Evolutionary conservation across 1,140 invertebrate genomes (phyloP).

Genomic region (Cherax quadricarinatus): DNA sequence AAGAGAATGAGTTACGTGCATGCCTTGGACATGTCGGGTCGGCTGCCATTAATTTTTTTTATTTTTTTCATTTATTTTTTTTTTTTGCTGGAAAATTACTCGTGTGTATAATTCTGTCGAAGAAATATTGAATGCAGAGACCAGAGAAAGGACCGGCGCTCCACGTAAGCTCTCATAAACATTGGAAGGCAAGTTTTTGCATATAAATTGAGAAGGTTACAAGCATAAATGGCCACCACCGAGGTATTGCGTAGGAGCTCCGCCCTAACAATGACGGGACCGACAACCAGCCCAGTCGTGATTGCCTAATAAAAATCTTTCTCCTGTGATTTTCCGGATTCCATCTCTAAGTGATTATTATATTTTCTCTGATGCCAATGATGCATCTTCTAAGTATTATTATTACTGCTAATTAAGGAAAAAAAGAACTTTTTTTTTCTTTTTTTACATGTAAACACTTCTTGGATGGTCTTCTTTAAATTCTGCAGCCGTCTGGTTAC

Average conservation of each 20-base stretch:
- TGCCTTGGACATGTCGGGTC: background rate
- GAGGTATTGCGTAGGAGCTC: background rate
- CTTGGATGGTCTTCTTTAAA: too few species aligned
- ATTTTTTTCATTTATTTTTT: background rate
- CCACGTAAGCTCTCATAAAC: background rate
- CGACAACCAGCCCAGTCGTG: background rate
- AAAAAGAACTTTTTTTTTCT: too few species aligned
- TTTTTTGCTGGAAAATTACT: background rate
- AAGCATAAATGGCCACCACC: background rate
- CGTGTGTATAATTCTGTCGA: background rate
- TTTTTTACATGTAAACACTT: too few species aligned
- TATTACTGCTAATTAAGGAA: background rate
- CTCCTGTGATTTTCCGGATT: background rate
- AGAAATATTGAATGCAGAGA: background rate
- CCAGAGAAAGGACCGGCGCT: background rate
- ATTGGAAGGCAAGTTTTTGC: background rate
- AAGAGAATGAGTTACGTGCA: conserved; percentile 30
- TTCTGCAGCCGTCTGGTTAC: too few species aligned
- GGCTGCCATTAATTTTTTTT: conserved; percentile 14
- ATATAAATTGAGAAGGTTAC: background rate
- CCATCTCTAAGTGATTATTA: background rate
- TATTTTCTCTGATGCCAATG: background rate
- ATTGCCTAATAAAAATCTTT: conserved; percentile 7
- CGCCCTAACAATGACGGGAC: background rate
- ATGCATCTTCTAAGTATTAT: background rate